Evolutionary conservation across 2,888 invertebrate genomes (phyloP), one percentile per base, ranked within the genome.

Genomic region (Brenthis ino): DNA sequence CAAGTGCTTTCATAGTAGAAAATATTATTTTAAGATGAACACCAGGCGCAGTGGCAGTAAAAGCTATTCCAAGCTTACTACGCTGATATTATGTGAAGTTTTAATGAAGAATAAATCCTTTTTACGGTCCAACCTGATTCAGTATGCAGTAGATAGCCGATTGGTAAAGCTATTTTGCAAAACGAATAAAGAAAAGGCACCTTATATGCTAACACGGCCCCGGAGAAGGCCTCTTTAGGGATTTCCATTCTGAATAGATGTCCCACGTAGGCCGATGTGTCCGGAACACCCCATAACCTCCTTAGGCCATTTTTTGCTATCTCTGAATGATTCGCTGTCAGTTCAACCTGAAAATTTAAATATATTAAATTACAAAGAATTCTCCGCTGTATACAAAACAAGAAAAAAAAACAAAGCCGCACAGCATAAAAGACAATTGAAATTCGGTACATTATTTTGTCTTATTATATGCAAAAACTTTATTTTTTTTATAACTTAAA

Each of bases 171-270:
- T 2, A 28, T 64, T 43, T 60, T 24, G 56, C 8, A 24, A 57
- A n/a, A 63, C 24, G 16, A 65, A 68, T 66, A 47, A 58, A 13
- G 54, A 47, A 60, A 37, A 70, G 69, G 86, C 87, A 96, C 97
- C 95, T 96, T 95, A 87, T 95, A 96, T 80, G 93, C 93, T 80
- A 94, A 88, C 60, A 96, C 94, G 76, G 93, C 93, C 72, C 95
- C 96, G 67, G 94, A 93, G 87, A 96, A 96, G 28, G 95, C 95
- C 85, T 96, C 95, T 76, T 94, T 94, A 16, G 96, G 96, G 77
- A 97, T 94, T 77, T 94, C 94, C 85, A 96, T 94, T 75, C 95
- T 95, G 87, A 97, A 96, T 71, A 96, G 89, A 81, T 95, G 95
- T 57, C 97, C 97, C 24, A 95, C 95, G 73, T 94, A 93, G 77